Evolutionary conservation across 2,888 invertebrate genomes (phyloP).

Genomic region (Lasiommata megera): DNA sequence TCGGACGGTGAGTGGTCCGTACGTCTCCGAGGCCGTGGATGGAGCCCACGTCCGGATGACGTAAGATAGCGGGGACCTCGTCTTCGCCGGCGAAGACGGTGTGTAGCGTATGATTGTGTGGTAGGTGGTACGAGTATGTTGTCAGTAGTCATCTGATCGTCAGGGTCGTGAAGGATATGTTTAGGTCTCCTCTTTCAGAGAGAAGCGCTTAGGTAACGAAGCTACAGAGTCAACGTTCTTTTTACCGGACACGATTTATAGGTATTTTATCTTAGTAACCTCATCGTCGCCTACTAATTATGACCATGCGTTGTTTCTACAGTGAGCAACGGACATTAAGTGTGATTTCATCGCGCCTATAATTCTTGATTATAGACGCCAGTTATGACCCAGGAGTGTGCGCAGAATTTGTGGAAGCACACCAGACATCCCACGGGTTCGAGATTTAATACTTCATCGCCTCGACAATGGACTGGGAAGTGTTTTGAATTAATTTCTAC

Average conservation of each 20-base stretch:
- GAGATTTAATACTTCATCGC: slow-evolving; percentile 32
- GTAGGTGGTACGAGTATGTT: too few species aligned
- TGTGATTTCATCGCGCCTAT: slow-evolving; percentile 48
- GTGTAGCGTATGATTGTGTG: too few species aligned
- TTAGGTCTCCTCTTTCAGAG: too few species aligned
- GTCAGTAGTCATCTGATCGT: too few species aligned
- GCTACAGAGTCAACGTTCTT: neutral
- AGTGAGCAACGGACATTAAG: slow-evolving; percentile 39
- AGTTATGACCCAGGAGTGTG: slow-evolving; percentile 37
- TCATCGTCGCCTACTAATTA: slow-evolving; percentile 55
- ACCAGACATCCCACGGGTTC: slow-evolving; percentile 12
- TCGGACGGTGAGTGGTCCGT: too few species aligned
- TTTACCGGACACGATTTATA: neutral
- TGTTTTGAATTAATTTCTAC: slow-evolving; percentile 60
- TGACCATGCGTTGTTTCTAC: slow-evolving; percentile 36
- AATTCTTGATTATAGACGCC: slow-evolving; percentile 34
- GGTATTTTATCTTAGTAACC: slow-evolving; percentile 42
- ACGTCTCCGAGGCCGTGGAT: too few species aligned
- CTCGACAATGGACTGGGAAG: slow-evolving; percentile 51
- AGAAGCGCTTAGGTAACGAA: too few species aligned
- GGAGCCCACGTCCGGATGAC: too few species aligned
- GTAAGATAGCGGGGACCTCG: too few species aligned
- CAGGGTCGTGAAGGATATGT: too few species aligned
- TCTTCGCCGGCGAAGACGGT: too few species aligned
- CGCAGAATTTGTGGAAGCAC: slow-evolving; percentile 29